phyloP scores from a whole-genome alignment of 64 coral and sea anemone species.

The Montipora sp. region DNA sequence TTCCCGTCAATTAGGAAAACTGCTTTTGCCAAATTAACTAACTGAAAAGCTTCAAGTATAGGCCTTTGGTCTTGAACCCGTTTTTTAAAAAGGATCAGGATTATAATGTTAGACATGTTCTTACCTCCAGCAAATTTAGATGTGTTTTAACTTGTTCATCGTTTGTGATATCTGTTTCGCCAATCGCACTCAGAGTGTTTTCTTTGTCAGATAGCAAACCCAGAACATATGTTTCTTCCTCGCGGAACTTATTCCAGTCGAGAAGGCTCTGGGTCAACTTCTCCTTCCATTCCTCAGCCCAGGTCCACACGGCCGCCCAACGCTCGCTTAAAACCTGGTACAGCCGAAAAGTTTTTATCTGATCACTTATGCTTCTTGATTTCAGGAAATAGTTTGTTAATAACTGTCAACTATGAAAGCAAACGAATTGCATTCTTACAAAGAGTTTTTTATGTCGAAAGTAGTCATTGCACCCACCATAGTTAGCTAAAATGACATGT shows the following conservation, averaged over 20 bases:
- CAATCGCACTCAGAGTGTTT: slow-evolving; percentile 41
- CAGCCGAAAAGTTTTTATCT: background rate
- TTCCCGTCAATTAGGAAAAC: background rate
- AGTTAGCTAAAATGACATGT: too few species aligned
- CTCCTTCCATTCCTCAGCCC: slow-evolving; percentile 82
- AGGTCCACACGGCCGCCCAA: slow-evolving; percentile 90
- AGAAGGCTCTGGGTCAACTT: slow-evolving; percentile 36
- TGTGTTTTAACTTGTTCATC: slow-evolving; percentile 56
- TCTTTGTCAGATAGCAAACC: slow-evolving; percentile 77
- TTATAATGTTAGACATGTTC: too few species aligned
- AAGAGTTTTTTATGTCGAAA: too few species aligned
- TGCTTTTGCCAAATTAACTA: background rate
- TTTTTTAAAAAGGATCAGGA: too few species aligned
- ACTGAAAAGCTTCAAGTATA: too few species aligned
- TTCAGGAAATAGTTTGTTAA: too few species aligned
- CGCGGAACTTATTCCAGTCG: slow-evolving; percentile 80
- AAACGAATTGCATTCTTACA: too few species aligned
- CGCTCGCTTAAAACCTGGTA: slow-evolving; percentile 63
- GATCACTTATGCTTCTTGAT: background rate
- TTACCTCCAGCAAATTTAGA: slow-evolving; percentile 71
- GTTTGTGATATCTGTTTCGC: slow-evolving; percentile 75
- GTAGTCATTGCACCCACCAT: too few species aligned
- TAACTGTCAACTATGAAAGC: too few species aligned
- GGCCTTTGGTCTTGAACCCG: too few species aligned
- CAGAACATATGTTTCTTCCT: slow-evolving; percentile 32